phyloP scores from a whole-genome alignment of 2,888 invertebrate species.

The Leucoma salicis region DNA sequence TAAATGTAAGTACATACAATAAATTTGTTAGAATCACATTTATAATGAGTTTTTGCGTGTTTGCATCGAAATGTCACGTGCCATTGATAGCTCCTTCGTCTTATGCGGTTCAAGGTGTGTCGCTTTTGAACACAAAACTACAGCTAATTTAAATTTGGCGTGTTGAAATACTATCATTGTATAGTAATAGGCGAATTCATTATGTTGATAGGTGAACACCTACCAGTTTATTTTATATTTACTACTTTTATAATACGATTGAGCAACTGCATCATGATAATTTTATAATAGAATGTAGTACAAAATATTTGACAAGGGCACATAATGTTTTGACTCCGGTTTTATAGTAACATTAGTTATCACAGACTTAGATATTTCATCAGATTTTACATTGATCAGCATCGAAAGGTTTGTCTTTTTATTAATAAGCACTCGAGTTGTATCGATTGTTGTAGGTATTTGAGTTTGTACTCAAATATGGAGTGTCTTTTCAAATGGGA shows the following conservation, averaged over 20 bases:
- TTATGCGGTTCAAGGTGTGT: slow-evolving; percentile 14
- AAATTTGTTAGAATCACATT: slow-evolving; percentile 22
- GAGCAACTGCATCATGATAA: slow-evolving; percentile 38
- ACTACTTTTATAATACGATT: slow-evolving; percentile 31
- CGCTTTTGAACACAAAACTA: slow-evolving; percentile 16
- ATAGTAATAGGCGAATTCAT: slow-evolving; percentile 13
- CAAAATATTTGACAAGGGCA: slow-evolving; percentile 49
- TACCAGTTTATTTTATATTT: slow-evolving; percentile 21
- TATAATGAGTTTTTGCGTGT: slow-evolving; percentile 27
- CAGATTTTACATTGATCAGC: slow-evolving; percentile 32
- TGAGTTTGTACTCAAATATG: no score
- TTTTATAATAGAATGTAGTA: slow-evolving; percentile 46
- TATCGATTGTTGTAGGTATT: slow-evolving; percentile 18
- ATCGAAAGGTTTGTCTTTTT: slow-evolving; percentile 21
- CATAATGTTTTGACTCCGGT: slow-evolving; percentile 47
- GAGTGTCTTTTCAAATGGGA: no score
- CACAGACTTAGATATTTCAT: slow-evolving; percentile 34
- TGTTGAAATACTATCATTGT: slow-evolving; percentile 17
- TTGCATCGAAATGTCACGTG: slow-evolving; percentile 42
- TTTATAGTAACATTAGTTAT: slow-evolving; percentile 38
- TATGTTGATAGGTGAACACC: slow-evolving; percentile 12
- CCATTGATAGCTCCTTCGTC: slow-evolving; percentile 39
- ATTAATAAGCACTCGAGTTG: slow-evolving; percentile 25
- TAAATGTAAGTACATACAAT: slow-evolving; percentile 33
- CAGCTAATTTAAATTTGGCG: slow-evolving; percentile 13